Evolutionary conservation across 2,113 vertebrate species (phyloP), one percentile per base, ranked within the genome.

Genomic region (Lophochroa leadbeateri): DNA sequence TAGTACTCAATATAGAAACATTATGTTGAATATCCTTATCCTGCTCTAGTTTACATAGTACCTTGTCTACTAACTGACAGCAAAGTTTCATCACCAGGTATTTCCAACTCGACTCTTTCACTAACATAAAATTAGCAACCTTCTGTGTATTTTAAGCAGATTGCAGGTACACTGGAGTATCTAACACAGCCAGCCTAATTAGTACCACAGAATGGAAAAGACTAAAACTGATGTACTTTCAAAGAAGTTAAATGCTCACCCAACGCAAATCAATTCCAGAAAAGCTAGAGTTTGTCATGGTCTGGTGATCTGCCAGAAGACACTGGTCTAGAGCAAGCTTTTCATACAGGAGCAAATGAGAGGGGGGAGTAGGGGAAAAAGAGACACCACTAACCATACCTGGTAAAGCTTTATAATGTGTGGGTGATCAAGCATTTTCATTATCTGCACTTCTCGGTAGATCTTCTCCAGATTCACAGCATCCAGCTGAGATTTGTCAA

Each of bases 381-480:
- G 11, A 21, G 43, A 17, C 9, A 35, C 71, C 71, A 0, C 17
- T 29, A 31, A 28, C 28, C 52, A 6, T 97, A 99, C 99, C 99
- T 99, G 99, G 97, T 99, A 99, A 71, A 99, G 98, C 96, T 99
- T 99, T 96, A 99, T 99, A 88, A 99, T 99, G 96, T 99, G 99
- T 19, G 99, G 99, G 89, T 99, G 99, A 97, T 99, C 99, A 77
- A 99, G 98, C 99, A 99, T 98, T 96, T 99, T 99, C 99, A 99
- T 99, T 96, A 99, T 99, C 97, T 99, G 99, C 77, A 99, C 99
- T 95, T 99, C 99, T 90, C 99, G 97, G 97, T 99, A 99, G 97
- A 99, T 99, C 97, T 99, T 99, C 98, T 99, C 99, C 98, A 99
- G 97, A 88, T 99, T 99, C 82, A 99, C 99, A 58, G 99, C 99